phyloP scores from a whole-genome alignment of 1,140 invertebrate species.

The Teleopsis dalmanni region DNA sequence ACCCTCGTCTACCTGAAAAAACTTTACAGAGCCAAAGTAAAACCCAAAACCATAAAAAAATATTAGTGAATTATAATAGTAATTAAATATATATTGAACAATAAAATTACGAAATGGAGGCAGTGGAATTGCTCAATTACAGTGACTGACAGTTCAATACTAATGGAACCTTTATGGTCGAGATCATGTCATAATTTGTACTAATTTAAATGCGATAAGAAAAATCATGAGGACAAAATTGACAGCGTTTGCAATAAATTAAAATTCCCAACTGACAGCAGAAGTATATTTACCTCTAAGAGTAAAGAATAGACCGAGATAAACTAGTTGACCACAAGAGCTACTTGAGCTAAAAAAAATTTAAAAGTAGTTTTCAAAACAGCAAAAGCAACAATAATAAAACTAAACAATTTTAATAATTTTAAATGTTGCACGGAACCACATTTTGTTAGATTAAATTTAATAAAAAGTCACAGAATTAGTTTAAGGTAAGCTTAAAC shows the following conservation, averaged over 20 bases:
- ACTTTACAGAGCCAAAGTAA: neutral
- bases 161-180: neutral
- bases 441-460: too few relatives aligned
- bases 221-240: neutral
- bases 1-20: too few relatives aligned
- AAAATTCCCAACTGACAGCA: too few relatives aligned
- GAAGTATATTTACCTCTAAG: neutral
- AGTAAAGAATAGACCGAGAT: neutral
- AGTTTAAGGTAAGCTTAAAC: too few relatives aligned
- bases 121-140: neutral
- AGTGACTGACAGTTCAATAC: conserved; percentile 2
- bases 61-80: neutral
- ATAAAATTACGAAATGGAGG: neutral
- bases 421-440: too few relatives aligned
- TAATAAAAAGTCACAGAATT: too few relatives aligned
- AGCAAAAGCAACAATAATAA: too few relatives aligned
- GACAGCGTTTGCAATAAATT: too few relatives aligned
- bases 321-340: neutral
- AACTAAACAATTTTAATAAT: too few relatives aligned
- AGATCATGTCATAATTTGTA: conserved; percentile 7
- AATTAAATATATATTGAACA: neutral
- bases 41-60: neutral
- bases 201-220: neutral
- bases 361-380: too few relatives aligned
- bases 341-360: conserved; percentile 1